Evolutionary conservation across 2,113 vertebrate species (phyloP).

Genomic region (Asarcornis scutulata): DNA sequence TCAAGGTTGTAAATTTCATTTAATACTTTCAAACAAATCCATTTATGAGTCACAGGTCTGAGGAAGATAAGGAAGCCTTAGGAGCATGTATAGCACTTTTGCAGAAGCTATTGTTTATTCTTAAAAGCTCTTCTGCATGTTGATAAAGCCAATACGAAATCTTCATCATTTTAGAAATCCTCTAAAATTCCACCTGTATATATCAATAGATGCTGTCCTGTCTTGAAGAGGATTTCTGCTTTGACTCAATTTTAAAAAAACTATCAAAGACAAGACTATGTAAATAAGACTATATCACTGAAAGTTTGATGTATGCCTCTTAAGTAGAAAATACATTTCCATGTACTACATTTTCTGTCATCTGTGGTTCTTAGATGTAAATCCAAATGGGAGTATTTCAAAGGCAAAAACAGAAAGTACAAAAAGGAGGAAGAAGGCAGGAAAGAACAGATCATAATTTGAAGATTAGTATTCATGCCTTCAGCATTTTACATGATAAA

Average conservation of each 20-base stretch:
- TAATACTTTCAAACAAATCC: constrained; percentile 22
- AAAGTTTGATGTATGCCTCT: background rate
- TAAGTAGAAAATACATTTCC: background rate
- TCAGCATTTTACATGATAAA: background rate
- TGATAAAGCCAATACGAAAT: background rate
- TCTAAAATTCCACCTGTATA: background rate
- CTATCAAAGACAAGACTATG: background rate
- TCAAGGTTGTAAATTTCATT: background rate
- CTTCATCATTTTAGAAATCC: background rate
- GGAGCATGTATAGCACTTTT: background rate
- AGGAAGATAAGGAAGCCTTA: background rate
- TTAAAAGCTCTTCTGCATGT: constrained; percentile 12
- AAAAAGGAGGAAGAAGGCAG: background rate
- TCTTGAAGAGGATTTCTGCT: background rate
- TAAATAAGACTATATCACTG: background rate
- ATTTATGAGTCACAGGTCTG: constrained; percentile 23
- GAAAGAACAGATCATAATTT: background rate
- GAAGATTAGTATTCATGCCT: background rate
- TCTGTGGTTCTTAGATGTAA: background rate
- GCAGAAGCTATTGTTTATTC: constrained; percentile 27
- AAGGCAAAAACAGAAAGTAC: background rate
- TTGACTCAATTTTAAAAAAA: background rate
- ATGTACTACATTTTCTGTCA: background rate
- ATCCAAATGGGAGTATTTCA: background rate
- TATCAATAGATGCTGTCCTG: background rate